These are phyloP conservation scores for Nomada lathburiana DNA, from an alignment of 2,888 invertebrate genomes.

Conservation along the genomic window DNA sequence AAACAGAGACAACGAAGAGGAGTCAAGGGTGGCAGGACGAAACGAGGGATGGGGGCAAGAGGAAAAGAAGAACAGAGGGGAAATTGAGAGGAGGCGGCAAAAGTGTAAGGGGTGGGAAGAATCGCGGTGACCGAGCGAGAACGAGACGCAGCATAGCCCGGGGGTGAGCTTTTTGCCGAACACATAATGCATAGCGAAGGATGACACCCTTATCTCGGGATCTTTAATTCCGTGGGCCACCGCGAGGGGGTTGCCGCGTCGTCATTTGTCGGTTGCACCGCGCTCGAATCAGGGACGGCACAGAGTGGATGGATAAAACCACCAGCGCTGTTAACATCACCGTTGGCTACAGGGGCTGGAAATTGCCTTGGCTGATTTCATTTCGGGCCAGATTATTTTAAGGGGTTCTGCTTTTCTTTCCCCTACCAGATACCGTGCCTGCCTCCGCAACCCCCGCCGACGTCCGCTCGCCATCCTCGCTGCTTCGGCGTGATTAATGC, in stretches of 20 bases:
- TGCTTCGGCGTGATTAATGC: constrained; percentile 81
- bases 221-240: constrained; percentile 83
- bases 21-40: constrained; percentile 15
- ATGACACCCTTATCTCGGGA: constrained; percentile 82
- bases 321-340: constrained; percentile 71
- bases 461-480: constrained; percentile 53
- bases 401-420: constrained; percentile 71
- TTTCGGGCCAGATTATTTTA: constrained; percentile 84
- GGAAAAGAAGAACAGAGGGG: constrained; percentile 53
- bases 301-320: constrained; percentile 70
- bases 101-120: constrained; percentile 34
- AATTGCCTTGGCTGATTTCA: constrained; percentile 84
- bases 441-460: constrained; percentile 36
- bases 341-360: constrained; percentile 77
- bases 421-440: constrained; percentile 28
- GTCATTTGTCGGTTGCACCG: constrained; percentile 83
- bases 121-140: constrained; percentile 8
- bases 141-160: constrained; percentile 58
- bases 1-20: constrained; percentile 36
- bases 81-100: constrained; percentile 48
- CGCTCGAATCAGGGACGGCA: constrained; percentile 62
- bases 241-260: constrained; percentile 77
- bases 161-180: constrained; percentile 79
- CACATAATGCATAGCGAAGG: constrained; percentile 81
- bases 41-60: constrained; percentile 22